Evolutionary conservation across 2,888 invertebrate genomes (phyloP).

Genomic region (Pseudococcus jackbeardsleyi): DNA sequence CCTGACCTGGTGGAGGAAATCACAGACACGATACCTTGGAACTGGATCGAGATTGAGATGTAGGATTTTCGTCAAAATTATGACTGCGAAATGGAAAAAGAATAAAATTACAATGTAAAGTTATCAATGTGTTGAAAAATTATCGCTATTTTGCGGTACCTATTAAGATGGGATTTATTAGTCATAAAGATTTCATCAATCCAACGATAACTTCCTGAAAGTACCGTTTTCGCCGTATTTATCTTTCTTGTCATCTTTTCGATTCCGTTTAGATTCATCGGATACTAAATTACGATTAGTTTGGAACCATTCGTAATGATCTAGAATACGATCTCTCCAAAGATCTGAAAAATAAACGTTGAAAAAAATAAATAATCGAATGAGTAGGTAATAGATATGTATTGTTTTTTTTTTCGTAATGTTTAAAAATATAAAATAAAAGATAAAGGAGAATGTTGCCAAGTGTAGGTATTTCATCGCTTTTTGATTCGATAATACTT

Average conservation of each 20-base stretch:
- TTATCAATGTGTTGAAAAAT: neutral
- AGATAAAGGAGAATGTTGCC: neutral
- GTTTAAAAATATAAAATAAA: neutral
- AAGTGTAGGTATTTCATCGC: neutral
- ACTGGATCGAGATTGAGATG: neutral
- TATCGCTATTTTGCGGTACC: neutral
- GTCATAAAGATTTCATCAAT: constrained; percentile 75
- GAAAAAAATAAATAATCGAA: neutral
- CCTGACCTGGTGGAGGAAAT: neutral
- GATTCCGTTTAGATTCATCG: constrained; percentile 59
- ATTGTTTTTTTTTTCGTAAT: neutral
- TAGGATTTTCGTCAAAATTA: neutral
- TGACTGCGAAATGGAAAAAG: neutral
- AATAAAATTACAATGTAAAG: neutral
- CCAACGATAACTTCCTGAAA: constrained; percentile 67
- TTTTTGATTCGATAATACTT: neutral
- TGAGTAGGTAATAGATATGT: neutral
- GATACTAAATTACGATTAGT: constrained; percentile 66
- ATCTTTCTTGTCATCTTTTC: constrained; percentile 52
- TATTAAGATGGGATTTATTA: neutral
- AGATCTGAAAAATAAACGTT: constrained; percentile 65
- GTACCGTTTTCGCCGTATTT: constrained; percentile 66
- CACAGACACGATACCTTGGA: neutral
- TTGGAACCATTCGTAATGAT: constrained; percentile 67
- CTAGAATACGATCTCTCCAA: constrained; percentile 67